Conservation (phyloP, 2,113 vertebrate species). For the Rhipidura dahli region DNA sequence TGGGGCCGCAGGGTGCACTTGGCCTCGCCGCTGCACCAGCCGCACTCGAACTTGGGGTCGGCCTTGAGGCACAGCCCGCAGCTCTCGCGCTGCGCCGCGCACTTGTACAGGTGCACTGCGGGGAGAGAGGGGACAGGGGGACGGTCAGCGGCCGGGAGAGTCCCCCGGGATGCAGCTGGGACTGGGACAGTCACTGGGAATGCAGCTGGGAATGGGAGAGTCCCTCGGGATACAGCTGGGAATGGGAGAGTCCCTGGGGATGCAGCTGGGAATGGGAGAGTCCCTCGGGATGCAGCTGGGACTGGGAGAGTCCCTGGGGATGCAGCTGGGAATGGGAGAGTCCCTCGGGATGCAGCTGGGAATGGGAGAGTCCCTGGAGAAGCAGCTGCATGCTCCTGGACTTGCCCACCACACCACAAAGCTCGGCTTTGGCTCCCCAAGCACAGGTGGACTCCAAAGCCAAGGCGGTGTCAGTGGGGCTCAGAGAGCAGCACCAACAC, state of each 20-base stretch:
- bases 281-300: background rate
- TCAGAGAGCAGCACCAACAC: accelerated
- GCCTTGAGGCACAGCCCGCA: constrained; percentile 96
- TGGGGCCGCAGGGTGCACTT: constrained; percentile 86
- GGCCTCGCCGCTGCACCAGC: constrained; percentile 91
- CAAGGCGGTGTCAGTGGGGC: background rate
- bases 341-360: background rate
- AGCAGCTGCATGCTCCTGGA: background rate
- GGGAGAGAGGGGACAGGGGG: background rate
- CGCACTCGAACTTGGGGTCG: constrained; percentile 91
- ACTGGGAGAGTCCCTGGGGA: background rate
- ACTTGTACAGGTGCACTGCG: constrained; percentile 96
- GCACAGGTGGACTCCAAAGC: background rate
- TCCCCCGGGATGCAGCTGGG: accelerated
- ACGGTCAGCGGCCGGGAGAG: background rate
- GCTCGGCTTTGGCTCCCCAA: background rate
- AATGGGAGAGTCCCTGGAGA: background rate
- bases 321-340: too few relatives aligned
- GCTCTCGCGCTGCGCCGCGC: constrained; percentile 94
- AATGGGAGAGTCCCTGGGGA: background rate
- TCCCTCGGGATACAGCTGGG: accelerated
- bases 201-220: accelerated
- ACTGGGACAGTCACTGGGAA: accelerated
- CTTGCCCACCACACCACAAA: accelerated
- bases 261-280: background rate